A percentile compares a stretch with the other conserved stretches of the same genome.
Evolutionary conservation across 92 coral and sea anemone species (phyloP).

Genomic region (Siderastrea radians): DNA sequence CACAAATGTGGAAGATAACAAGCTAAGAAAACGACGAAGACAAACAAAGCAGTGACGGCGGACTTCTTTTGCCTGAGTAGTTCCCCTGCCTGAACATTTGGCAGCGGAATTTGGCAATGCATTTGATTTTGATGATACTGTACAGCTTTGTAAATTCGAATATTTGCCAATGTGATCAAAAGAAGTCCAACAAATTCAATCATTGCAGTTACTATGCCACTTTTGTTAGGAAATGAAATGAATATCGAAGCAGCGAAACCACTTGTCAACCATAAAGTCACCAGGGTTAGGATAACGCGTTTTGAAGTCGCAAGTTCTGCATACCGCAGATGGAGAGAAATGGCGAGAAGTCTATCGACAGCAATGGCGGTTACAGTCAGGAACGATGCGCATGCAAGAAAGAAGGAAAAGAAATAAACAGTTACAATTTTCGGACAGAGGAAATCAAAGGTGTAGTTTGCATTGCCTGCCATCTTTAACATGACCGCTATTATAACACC

Average conservation of each 20-base stretch:
- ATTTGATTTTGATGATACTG: slow-evolving; percentile 24
- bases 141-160: slow-evolving; percentile 18
- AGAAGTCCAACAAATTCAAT: neutral
- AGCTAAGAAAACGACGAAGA: slow-evolving; percentile 2
- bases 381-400: slow-evolving; percentile 19
- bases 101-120: slow-evolving; percentile 6
- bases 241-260: neutral
- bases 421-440: slow-evolving; percentile 2
- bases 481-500: neutral
- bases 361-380: slow-evolving; percentile 26
- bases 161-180: neutral
- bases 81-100: neutral
- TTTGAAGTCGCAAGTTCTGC: slow-evolving; percentile 26
- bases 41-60: slow-evolving; percentile 3
- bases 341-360: slow-evolving; percentile 46
- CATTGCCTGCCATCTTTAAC: neutral
- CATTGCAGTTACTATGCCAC: neutral
- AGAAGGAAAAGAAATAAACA: neutral
- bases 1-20: neutral
- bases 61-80: slow-evolving; percentile 25
- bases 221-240: slow-evolving; percentile 2
- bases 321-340: slow-evolving; percentile 49
- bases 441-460: neutral
- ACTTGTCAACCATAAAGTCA: slow-evolving; percentile 31
- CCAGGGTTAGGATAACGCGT: slow-evolving; percentile 11